Evolutionary conservation across 1,140 invertebrate genomes (phyloP), one percentile per base, ranked within the genome.

Genomic region (Whitmania pigra): DNA sequence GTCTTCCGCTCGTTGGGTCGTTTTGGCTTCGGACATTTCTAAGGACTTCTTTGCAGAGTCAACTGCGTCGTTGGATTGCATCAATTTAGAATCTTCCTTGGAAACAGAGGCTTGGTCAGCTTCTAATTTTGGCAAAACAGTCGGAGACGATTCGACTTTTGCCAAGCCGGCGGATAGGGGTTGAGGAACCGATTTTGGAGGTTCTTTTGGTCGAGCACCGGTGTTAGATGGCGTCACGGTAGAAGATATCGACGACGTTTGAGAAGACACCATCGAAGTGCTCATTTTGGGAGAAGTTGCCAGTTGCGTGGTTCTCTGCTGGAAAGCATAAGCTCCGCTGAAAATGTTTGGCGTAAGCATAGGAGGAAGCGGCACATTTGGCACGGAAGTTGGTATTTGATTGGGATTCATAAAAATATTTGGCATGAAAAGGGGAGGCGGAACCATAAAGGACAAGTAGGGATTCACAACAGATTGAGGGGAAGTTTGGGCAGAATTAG

Each of bases 361-460:
- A 11, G 43, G 43, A 49, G 43, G 43, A 49, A 49, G 43, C 13
- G 43, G 9, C 0, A 18, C 57, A 63, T 63, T 63, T 63, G 57
- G 57, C 57, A 63, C 57, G 1, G 57, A 25, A 15, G 6, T 17
- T 15, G 57, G 57, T 40, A 68, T 68, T n/a, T 36, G 20, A 25
- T 36, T 27, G 20, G 67, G 6, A 68, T 68, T 68, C 29, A 36
- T 36, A n/a, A 29, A n/a, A 18, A 68, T 68, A 20, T 68, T 68
- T 68, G 67, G 67, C 60, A 63, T 63, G 29, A 63, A 63, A 27
- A 31, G 60, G 25, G 67, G 67, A 49, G 43, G 43, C 2, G 43
- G 43, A 49, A 49, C 43, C 3, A 49, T 0, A 13, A 49, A 49
- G 43, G 43, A 13, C 43, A 49, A 49, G 9, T 49, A 49, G 13